Base-by-base conservation (phyloP, 2,888 invertebrate species). In the Dasysyrphus tricinctus region DNA sequence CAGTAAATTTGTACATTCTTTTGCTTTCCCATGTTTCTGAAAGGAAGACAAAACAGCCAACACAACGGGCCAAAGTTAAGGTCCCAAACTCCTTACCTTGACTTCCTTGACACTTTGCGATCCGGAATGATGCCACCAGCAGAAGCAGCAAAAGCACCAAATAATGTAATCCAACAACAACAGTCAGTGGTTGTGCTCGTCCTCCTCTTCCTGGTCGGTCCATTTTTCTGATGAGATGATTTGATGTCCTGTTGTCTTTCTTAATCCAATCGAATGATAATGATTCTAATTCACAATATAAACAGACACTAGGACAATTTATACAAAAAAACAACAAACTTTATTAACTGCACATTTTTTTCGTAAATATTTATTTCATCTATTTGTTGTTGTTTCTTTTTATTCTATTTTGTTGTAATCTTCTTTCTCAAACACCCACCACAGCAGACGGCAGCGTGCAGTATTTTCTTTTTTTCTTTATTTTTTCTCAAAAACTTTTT, bases 71-170 rank as follows among this genome's bases (percentile, higher is more conserved):
- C 8, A 37, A 24, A 59, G 37, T 11, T 16, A 19, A 16, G 9
- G 9, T 0, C 37, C 9, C 24, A 65, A 65, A 61, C 12, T 14
- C 16, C 75, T 59, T 82, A 86, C 86, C 86, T 86, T 86, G 86
- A 79, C 86, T 86, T 86, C 86, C 86, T 86, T 86, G 86, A 86
- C 86, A 86, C 72, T 82, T 54, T 34, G 79, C 82, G 44, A 86
- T 82, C 82, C 82, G 78, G 39, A 72, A 72, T 72, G 82, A 82
- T 75, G 75, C 65, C 67, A 82, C 74, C 59, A 86, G 47, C 78
- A 86, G 9, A 14, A 61, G 54, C 65, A 82, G 16, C 57, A 86
- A 67, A 37, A 67, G 65, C 65, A 75, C 78, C 82, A 86, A 39
- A 72, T 49, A 67, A 67, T 70, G 65, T 79, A 82, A 81, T 82